phyloP scores from a whole-genome alignment of 2,797 vertebrate genomes.

The Myotis planiceps region DNA sequence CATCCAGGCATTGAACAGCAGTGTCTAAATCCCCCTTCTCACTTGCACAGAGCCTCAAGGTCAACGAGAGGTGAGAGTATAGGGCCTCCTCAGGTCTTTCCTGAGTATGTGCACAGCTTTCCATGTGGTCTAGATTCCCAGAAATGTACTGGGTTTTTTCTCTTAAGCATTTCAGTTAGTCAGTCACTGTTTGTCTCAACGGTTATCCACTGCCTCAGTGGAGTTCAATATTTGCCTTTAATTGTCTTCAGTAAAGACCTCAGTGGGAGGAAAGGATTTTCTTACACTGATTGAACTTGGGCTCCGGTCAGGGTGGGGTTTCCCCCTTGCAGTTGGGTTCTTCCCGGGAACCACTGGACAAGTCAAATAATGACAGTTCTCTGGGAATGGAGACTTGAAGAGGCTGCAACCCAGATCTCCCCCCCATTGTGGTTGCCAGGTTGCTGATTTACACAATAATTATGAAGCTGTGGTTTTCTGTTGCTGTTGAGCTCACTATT shows the following conservation, averaged over 20 bases:
- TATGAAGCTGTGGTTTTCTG: background rate
- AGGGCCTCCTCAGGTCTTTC: background rate
- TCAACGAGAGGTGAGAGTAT: background rate
- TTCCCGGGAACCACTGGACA: background rate
- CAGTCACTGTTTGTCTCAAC: background rate
- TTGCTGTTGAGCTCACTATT: background rate
- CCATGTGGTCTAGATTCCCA: background rate
- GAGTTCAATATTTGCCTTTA: conserved; percentile 28
- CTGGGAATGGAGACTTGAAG: background rate
- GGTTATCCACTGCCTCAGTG: background rate
- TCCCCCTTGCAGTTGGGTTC: background rate
- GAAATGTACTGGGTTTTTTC: background rate
- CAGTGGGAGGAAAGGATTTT: background rate
- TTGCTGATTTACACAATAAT: background rate
- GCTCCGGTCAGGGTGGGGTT: background rate
- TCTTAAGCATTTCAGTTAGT: background rate
- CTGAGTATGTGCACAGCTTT: background rate
- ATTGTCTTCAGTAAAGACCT: background rate
- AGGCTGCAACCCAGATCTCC: background rate
- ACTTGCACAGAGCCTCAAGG: background rate
- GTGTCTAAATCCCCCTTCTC: background rate
- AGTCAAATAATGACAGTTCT: background rate
- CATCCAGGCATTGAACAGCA: background rate
- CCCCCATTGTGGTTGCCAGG: background rate
- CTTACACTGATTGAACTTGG: background rate